phyloP scores from a whole-genome alignment of 2,888 invertebrate species.

The Lycocerus yunnanus region DNA sequence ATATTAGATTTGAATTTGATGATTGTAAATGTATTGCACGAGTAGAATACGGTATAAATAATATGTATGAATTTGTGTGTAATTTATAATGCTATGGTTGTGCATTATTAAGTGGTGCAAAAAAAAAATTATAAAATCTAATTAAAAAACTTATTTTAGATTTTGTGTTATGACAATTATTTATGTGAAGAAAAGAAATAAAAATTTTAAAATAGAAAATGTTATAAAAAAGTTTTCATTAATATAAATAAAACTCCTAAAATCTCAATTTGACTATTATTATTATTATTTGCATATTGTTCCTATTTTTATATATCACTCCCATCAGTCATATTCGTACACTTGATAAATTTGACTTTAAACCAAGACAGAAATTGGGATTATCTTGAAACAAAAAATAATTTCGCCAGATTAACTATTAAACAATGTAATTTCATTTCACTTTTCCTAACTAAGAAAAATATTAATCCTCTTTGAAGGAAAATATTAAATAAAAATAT shows the following conservation, averaged over 20 bases:
- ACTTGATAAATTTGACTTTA: no score
- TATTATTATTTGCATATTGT: background rate
- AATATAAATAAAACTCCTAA: slow-evolving; percentile 19
- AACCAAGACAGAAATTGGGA: no score
- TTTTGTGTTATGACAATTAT: slow-evolving; percentile 40
- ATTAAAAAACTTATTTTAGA: slow-evolving; percentile 33
- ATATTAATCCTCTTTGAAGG: no score
- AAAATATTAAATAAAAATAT: no score
- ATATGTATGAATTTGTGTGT: slow-evolving; percentile 34
- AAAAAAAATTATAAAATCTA: slow-evolving; percentile 36
- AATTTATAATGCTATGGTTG: slow-evolving; percentile 36
- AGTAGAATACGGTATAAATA: slow-evolving; percentile 28
- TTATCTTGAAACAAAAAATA: no score
- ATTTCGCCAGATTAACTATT: no score
- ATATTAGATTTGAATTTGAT: slow-evolving; percentile 15
- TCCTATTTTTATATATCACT: no score
- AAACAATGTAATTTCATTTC: no score
- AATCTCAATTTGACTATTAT: background rate
- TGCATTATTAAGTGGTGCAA: slow-evolving; percentile 31
- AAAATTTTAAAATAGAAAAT: slow-evolving; percentile 48
- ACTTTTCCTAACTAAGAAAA: no score
- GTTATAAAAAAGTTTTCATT: slow-evolving; percentile 25
- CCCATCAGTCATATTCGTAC: no score
- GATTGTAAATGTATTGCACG: slow-evolving; percentile 30
- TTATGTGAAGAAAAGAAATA: slow-evolving; percentile 38